A percentile compares a stretch with the other conserved stretches of the same genome.
phyloP scores from a whole-genome alignment of 2,113 vertebrate species.

The Mastomys coucha region DNA sequence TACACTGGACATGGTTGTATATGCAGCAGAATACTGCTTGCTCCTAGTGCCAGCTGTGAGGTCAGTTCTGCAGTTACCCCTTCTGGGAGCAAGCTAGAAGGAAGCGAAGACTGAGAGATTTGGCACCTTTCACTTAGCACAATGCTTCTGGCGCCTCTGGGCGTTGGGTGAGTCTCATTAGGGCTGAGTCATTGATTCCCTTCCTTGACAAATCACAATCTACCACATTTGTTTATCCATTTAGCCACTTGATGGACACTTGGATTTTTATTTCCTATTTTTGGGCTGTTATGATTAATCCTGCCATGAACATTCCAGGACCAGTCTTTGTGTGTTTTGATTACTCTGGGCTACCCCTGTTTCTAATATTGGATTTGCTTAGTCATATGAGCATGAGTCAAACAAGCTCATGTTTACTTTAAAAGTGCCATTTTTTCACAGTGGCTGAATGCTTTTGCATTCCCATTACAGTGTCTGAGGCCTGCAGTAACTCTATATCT shows the following conservation, averaged over 20 bases:
- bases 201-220: not conserved
- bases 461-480: not conserved
- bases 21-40: not conserved
- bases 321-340: not conserved
- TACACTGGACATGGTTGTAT: not conserved
- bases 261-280: not conserved
- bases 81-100: not conserved
- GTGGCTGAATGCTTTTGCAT: not conserved
- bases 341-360: not conserved
- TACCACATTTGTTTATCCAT: not conserved
- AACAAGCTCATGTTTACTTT: not conserved
- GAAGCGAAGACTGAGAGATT: not conserved
- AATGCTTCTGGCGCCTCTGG: not conserved
- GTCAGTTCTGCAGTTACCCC: not conserved
- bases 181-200: not conserved
- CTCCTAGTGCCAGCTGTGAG: not conserved
- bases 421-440: not conserved
- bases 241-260: not conserved
- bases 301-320: not conserved
- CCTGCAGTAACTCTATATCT: not conserved
- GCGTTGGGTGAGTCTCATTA: fast-evolving
- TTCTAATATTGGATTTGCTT: conserved; percentile 4
- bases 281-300: conserved; percentile 10
- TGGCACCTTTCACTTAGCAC: not conserved
- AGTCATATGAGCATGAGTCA: conserved; percentile 24